These are phyloP conservation scores for Zaprionus nigranus DNA, from an alignment of 1,140 invertebrate genomes.

Conservation along the genomic window DNA sequence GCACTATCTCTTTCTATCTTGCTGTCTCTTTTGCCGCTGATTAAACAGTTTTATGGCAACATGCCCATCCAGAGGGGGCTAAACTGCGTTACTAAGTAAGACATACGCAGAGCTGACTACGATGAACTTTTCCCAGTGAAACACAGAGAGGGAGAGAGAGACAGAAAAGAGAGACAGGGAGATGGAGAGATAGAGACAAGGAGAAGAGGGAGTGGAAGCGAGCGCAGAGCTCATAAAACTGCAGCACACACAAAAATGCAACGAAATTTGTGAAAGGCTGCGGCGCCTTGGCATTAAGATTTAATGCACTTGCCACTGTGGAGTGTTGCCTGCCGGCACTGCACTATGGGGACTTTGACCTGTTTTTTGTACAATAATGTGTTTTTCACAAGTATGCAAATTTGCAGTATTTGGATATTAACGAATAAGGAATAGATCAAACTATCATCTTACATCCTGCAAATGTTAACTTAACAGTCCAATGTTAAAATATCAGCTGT, in stretches of 20 bases:
- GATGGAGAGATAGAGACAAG: not conserved
- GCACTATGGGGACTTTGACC: too few relatives aligned
- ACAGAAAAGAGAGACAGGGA: not conserved
- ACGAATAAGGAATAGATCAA: too few relatives aligned
- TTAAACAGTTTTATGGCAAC: conserved; percentile 25
- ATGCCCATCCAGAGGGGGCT: not conserved
- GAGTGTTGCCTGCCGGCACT: conserved; percentile 10
- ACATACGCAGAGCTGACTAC: conserved; percentile 10
- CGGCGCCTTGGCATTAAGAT: conserved; percentile 47
- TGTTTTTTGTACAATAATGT: too few relatives aligned
- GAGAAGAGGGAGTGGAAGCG: not conserved
- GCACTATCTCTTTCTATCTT: not conserved
- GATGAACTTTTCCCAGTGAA: not conserved
- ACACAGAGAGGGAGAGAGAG: not conserved
- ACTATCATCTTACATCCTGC: too few relatives aligned
- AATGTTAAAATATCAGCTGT: too few relatives aligned
- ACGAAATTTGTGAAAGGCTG: conserved; percentile 33
- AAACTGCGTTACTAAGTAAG: not conserved
- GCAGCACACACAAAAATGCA: conserved; percentile 32
- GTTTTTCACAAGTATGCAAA: too few relatives aligned
- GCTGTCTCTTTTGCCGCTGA: conserved; percentile 20
- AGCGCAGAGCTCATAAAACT: conserved; percentile 23
- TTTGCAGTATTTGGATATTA: too few relatives aligned
- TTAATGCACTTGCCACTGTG: conserved; percentile 59
- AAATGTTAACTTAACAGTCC: too few relatives aligned